Evolutionary conservation across 2,797 vertebrate species (phyloP), one percentile per base, ranked within the genome.

Genomic region (Loriculus beryllinus): DNA sequence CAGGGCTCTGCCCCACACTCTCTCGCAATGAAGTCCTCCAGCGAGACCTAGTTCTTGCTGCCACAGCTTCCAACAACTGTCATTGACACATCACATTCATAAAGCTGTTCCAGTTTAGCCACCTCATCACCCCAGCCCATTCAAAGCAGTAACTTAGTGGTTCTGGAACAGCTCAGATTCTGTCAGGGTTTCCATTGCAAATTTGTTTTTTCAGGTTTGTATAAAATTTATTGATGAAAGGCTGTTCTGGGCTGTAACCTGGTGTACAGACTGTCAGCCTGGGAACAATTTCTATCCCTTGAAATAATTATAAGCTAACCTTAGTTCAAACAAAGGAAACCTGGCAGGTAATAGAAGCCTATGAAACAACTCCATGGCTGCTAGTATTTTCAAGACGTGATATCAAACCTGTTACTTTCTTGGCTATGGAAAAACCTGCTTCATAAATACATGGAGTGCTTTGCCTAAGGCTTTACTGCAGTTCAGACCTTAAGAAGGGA

Each of bases 291-390:
- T 83, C 93, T 89, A 83, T 86, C 21, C 57, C 62, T 78, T 86
- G 86, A 88, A 95, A 90, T 84, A 78, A 90, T 82, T 81, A 25
- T 22, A 62, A 81, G 92, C 33, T 77, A 78, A 79, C 75, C 45
- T 88, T 43, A 57, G 62, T 90, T 95, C 77, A 93, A 91, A 78
- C 77, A 88, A 86, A 84, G 67, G 67, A 82, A 88, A 92, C 90
- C 4, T 63, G 91, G 75, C 84, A 94, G 86, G 84, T 85, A 87
- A 65, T 35, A n/a, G 3, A 74, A 82, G 47, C 60, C 67, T 28
- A 48, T 26, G 75, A 64, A 86, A 75, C 62, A 86, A 59, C 80
- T 77, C 71, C 86, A 85, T 72, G 63, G 59, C 54, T 86, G 67
- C 35, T 84, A 23, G 51, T 54, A 60, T 76, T 91, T 42, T 89